Conservation (phyloP, 2,113 vertebrate genomes). For the Pteronura brasiliensis region DNA sequence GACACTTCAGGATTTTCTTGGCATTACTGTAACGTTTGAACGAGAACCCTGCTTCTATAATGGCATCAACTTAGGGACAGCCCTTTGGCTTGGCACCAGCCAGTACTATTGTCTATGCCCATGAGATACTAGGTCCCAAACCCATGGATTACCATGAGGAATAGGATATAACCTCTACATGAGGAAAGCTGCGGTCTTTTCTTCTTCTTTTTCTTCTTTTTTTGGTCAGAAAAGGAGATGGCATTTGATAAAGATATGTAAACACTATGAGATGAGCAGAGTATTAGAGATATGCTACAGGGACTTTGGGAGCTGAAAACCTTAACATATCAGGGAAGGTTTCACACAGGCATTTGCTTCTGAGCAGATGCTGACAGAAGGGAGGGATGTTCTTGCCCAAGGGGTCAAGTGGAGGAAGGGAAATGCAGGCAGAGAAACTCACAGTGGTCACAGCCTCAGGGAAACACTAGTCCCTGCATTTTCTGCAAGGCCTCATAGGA, state of each 20-base stretch:
- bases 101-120: not conserved
- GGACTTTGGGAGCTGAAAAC: not conserved
- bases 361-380: not conserved
- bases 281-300: not conserved
- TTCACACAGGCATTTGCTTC: not conserved
- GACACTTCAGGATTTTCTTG: not conserved
- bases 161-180: not conserved
- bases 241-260: not conserved
- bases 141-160: not conserved
- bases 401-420: not conserved
- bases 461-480: not conserved
- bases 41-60: not conserved
- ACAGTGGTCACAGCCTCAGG: not conserved
- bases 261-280: not conserved
- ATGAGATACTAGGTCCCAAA: not conserved
- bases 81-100: not conserved
- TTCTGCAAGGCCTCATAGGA: not conserved
- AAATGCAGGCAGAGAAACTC: not conserved
- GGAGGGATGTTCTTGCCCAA: not conserved
- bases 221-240: not conserved
- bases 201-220: too few relatives aligned
- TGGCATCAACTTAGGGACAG: not conserved
- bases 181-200: not conserved
- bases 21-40: not conserved
- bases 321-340: not conserved